These are phyloP conservation scores for Callorhinus ursinus DNA, from an alignment of 2,113 vertebrate genomes.

Conservation along the genomic window DNA sequence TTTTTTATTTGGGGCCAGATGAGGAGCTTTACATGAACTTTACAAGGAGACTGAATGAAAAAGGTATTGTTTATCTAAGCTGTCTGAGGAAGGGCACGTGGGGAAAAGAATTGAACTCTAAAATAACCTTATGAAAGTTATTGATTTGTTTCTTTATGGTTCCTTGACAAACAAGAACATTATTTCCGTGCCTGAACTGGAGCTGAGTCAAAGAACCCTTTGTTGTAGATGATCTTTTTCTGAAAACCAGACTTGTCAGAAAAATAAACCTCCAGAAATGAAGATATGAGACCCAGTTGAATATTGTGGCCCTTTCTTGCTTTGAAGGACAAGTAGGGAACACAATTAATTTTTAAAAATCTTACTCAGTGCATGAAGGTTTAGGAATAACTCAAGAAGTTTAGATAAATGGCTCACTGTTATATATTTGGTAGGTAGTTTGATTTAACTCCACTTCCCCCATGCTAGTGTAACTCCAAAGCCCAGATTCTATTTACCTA, in stretches of 20 bases:
- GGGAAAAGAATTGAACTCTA: slow-evolving; percentile 69
- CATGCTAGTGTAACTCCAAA: not conserved
- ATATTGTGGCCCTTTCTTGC: not conserved
- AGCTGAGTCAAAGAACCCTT: slow-evolving; percentile 67
- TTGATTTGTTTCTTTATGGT: slow-evolving; percentile 74
- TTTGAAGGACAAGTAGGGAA: slow-evolving; percentile 51
- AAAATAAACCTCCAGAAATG: slow-evolving; percentile 59
- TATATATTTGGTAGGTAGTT: not conserved
- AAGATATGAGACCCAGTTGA: not conserved
- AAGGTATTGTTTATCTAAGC: slow-evolving; percentile 71
- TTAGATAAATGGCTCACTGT: not conserved
- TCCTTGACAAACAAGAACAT: slow-evolving; percentile 72
- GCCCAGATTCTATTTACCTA: not conserved
- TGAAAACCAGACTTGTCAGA: slow-evolving; percentile 58
- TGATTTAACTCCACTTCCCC: not conserved
- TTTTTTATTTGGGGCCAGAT: slow-evolving; percentile 3
- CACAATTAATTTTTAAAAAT: slow-evolving; percentile 20
- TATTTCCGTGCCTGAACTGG: slow-evolving; percentile 63
- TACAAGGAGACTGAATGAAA: slow-evolving; percentile 67
- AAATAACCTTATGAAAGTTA: slow-evolving; percentile 78
- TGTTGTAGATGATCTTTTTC: slow-evolving; percentile 72
- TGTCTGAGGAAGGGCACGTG: slow-evolving; percentile 66
- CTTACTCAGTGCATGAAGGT: not conserved
- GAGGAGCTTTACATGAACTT: slow-evolving; percentile 55
- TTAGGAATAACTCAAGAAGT: not conserved